Evolutionary conservation across 2,888 invertebrate species (phyloP).

Genomic region (Epicampocera succincta): DNA sequence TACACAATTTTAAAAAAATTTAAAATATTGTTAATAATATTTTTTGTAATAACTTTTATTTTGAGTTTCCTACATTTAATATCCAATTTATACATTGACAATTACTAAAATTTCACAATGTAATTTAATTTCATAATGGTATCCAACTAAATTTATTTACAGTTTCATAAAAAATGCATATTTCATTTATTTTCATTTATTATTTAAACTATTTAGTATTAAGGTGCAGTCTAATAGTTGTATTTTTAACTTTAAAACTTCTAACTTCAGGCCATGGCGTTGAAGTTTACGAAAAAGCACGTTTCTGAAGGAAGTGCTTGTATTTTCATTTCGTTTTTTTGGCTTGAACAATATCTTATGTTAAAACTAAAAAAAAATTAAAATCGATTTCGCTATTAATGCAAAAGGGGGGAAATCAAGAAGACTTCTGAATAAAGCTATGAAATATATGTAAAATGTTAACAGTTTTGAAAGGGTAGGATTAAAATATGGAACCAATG

Average conservation of each 20-base stretch:
- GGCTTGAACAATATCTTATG: conserved; percentile 32
- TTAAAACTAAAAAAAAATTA: too few relatives aligned
- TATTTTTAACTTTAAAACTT: conserved; percentile 61
- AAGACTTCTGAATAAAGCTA: too few relatives aligned
- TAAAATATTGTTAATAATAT: conserved; percentile 41
- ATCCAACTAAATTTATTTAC: conserved; percentile 61
- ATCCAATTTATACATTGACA: conserved; percentile 64
- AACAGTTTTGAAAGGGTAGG: too few relatives aligned
- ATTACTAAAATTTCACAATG: conserved; percentile 59
- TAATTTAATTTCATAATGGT: conserved; percentile 44
- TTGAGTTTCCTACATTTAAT: conserved; percentile 36
- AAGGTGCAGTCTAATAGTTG: conserved; percentile 79
- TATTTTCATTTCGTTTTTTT: background rate
- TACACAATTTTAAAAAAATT: conserved; percentile 50
- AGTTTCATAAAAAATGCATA: conserved; percentile 53
- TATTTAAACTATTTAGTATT: conserved; percentile 69
- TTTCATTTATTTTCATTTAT: conserved; percentile 29
- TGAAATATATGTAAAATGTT: too few relatives aligned
- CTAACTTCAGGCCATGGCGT: background rate
- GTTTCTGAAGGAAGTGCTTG: conserved; percentile 9
- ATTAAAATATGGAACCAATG: too few relatives aligned
- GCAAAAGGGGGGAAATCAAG: too few relatives aligned
- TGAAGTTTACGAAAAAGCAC: background rate
- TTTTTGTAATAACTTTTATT: conserved; percentile 1
- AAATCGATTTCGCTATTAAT: too few relatives aligned